Evolutionary conservation across 2,797 vertebrate genomes (phyloP).

Genomic region (Acanthornis magna): DNA sequence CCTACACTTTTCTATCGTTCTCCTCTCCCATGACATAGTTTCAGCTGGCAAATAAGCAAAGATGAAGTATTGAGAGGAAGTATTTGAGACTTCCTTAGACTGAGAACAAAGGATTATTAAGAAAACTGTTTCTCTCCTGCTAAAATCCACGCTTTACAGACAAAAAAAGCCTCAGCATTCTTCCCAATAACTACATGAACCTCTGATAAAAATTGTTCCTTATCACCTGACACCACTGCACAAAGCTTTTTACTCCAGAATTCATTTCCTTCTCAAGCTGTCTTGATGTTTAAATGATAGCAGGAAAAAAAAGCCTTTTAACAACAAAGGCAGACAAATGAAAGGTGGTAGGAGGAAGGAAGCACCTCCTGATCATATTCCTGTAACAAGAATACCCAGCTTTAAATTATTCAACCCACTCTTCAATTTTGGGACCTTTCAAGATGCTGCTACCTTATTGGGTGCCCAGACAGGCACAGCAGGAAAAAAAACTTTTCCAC

Average conservation of each 20-base stretch:
- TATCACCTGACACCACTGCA: neutral
- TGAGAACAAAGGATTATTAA: neutral
- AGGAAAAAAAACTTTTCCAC: neutral
- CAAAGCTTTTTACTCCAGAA: neutral
- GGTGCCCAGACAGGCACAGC: neutral
- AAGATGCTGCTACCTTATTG: neutral
- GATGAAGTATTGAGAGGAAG: neutral
- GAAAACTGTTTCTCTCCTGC: neutral
- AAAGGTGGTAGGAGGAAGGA: slow-evolving; percentile 1
- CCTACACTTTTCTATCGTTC: neutral
- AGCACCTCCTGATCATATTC: neutral
- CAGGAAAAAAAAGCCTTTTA: neutral
- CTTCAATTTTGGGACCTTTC: neutral
- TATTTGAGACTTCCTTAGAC: neutral
- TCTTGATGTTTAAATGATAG: neutral
- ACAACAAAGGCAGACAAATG: neutral
- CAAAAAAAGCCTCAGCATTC: neutral
- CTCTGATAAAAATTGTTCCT: neutral
- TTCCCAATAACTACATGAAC: neutral
- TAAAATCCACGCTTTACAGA: neutral
- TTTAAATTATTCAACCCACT: neutral
- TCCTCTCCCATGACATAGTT: neutral
- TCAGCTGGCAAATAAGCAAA: neutral
- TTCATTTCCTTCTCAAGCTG: neutral
- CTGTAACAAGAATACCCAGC: neutral